phyloP scores from a whole-genome alignment of 2,797 vertebrate species.

The Coranthus polyacanthus region DNA sequence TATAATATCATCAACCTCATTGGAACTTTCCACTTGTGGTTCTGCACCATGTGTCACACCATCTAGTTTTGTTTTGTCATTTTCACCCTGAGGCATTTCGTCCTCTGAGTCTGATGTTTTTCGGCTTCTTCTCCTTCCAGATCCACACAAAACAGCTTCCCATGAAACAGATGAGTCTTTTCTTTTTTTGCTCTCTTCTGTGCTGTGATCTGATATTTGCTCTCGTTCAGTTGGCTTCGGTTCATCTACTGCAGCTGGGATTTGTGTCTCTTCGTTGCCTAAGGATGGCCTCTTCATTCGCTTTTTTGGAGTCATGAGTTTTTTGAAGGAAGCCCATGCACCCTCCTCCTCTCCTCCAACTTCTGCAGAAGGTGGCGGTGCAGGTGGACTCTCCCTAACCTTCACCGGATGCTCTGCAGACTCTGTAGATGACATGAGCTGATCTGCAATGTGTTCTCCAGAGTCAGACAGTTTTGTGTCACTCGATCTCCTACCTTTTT shows the following conservation, averaged over 20 bases:
- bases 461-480: conserved; percentile 81
- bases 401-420: conserved; percentile 81
- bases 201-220: conserved; percentile 81
- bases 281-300: conserved; percentile 81
- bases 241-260: conserved; percentile 77
- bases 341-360: conserved; percentile 84
- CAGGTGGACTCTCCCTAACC: conserved; percentile 81
- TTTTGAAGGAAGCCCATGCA: conserved; percentile 94
- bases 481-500: conserved; percentile 85
- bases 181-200: conserved; percentile 89
- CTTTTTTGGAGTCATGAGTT: conserved; percentile 92
- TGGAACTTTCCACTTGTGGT: conserved; percentile 69
- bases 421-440: conserved; percentile 75
- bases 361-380: conserved; percentile 84
- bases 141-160: conserved; percentile 94
- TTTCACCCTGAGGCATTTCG: conserved; percentile 71
- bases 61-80: conserved; percentile 63
- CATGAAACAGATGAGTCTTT: conserved; percentile 93
- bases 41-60: conserved; percentile 67
- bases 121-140: conserved; percentile 90
- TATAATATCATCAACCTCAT: conserved; percentile 83
- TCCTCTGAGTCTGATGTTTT: conserved; percentile 92
- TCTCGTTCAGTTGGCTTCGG: conserved; percentile 82
- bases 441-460: conserved; percentile 73
- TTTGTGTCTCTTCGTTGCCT: conserved; percentile 67